These are phyloP conservation scores for Neoascia interrupta DNA, from an alignment of 2,888 invertebrate species.

Conservation along the genomic window DNA sequence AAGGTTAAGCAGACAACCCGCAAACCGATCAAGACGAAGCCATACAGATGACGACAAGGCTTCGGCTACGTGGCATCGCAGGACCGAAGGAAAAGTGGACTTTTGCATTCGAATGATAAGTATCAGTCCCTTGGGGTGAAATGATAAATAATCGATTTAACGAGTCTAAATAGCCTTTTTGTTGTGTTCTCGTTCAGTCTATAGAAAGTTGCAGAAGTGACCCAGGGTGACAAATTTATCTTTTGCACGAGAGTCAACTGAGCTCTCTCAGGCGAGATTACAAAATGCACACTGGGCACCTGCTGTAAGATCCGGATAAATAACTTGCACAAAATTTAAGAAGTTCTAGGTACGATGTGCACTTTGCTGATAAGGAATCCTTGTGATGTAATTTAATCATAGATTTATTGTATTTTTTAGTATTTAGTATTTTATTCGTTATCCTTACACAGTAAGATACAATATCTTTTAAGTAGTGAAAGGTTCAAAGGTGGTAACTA, in stretches of 20 bases:
- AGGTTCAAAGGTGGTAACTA: no score
- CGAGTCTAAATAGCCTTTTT: not conserved
- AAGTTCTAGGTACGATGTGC: no score
- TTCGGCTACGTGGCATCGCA: constrained; percentile 14
- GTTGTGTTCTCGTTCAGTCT: not conserved
- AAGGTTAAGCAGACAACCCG: constrained; percentile 36
- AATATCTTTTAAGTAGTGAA: no score
- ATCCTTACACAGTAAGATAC: no score
- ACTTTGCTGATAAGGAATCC: no score
- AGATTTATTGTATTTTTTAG: no score
- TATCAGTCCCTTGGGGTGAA: constrained; percentile 41
- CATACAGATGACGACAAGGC: constrained; percentile 27
- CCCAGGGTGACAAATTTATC: constrained; percentile 23
- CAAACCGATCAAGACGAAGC: constrained; percentile 53
- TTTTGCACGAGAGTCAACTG: constrained; percentile 12
- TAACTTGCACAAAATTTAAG: no score
- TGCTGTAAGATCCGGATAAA: not conserved
- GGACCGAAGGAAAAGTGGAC: constrained; percentile 17
- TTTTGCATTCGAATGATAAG: constrained; percentile 55
- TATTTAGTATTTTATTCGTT: no score
- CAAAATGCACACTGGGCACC: not conserved
- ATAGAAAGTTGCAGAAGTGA: not conserved
- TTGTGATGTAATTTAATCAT: no score
- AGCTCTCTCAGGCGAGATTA: not conserved
- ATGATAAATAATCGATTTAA: constrained; percentile 58